Conservation (phyloP, 2,797 vertebrate genomes). For the Gymnocypris eckloni region DNA sequence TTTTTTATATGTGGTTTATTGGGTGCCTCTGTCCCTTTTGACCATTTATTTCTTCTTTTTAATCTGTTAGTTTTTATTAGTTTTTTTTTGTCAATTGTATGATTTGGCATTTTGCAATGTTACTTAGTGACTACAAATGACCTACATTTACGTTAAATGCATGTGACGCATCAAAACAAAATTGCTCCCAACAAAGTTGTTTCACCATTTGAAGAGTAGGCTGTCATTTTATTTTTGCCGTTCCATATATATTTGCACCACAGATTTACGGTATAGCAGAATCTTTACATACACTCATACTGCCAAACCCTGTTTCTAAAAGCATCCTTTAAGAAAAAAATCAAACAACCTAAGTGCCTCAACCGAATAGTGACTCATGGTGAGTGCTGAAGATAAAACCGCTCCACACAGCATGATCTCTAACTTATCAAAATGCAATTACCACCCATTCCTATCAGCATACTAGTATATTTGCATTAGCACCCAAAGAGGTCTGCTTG, state of each 20-base stretch:
- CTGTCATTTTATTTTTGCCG: not conserved
- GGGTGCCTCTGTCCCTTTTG: not conserved
- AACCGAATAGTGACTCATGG: not conserved
- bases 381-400: not conserved
- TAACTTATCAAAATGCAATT: slow-evolving; percentile 48
- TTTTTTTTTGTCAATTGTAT: not conserved
- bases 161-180: not conserved
- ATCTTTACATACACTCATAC: not conserved
- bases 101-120: not conserved
- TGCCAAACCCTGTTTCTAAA: slow-evolving; percentile 11
- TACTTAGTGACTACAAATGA: not conserved
- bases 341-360: not conserved
- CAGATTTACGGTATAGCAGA: not conserved
- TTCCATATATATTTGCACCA: not conserved
- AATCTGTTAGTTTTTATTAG: not conserved
- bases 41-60: not conserved
- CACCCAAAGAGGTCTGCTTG: slow-evolving; percentile 33
- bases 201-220: not conserved
- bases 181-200: not conserved
- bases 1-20: not conserved
- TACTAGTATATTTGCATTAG: slow-evolving; percentile 49
- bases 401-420: slow-evolving; percentile 13
- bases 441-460: slow-evolving; percentile 38
- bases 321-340: not conserved
- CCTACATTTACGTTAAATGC: not conserved